Evolutionary conservation across 2,888 invertebrate genomes (phyloP).

Genomic region (Eurois occulta): DNA sequence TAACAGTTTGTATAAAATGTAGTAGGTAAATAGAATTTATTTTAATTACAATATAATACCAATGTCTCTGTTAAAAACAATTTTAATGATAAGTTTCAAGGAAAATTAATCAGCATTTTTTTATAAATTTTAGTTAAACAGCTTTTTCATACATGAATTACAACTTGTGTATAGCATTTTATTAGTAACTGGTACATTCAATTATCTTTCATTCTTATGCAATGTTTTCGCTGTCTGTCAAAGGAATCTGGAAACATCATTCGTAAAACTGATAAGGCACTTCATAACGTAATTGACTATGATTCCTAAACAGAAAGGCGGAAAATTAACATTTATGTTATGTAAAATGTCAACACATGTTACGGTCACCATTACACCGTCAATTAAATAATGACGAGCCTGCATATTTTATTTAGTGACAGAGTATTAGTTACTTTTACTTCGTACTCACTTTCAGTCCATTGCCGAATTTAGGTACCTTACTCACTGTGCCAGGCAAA

Average conservation of each 20-base stretch:
- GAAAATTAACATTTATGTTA: slow-evolving; percentile 45
- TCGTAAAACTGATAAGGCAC: slow-evolving; percentile 70
- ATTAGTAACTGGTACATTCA: slow-evolving; percentile 9
- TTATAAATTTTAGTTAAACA: slow-evolving; percentile 10
- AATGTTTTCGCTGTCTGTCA: slow-evolving; percentile 37
- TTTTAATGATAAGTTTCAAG: slow-evolving; percentile 24
- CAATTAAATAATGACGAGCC: slow-evolving; percentile 17
- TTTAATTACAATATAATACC: slow-evolving; percentile 8
- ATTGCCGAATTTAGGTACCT: slow-evolving; percentile 20
- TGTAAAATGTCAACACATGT: slow-evolving; percentile 24
- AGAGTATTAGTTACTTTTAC: slow-evolving; percentile 13
- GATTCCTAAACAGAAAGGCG: slow-evolving; percentile 55
- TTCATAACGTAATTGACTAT: slow-evolving; percentile 64
- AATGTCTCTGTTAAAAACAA: slow-evolving; percentile 6
- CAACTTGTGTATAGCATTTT: slow-evolving; percentile 13
- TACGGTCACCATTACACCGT: slow-evolving; percentile 28
- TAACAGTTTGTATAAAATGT: slow-evolving; percentile 24
- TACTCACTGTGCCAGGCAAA: slow-evolving; percentile 32
- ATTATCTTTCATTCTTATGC: slow-evolving; percentile 21
- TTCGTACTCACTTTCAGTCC: slow-evolving; percentile 14
- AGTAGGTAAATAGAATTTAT: slow-evolving; percentile 17
- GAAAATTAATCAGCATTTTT: slow-evolving; percentile 13
- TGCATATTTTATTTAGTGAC: slow-evolving; percentile 17
- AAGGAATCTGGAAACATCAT: slow-evolving; percentile 38
- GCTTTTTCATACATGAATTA: slow-evolving; percentile 19